phyloP scores from a whole-genome alignment of 1,140 invertebrate genomes.

The Polypedilum vanderplanki region DNA sequence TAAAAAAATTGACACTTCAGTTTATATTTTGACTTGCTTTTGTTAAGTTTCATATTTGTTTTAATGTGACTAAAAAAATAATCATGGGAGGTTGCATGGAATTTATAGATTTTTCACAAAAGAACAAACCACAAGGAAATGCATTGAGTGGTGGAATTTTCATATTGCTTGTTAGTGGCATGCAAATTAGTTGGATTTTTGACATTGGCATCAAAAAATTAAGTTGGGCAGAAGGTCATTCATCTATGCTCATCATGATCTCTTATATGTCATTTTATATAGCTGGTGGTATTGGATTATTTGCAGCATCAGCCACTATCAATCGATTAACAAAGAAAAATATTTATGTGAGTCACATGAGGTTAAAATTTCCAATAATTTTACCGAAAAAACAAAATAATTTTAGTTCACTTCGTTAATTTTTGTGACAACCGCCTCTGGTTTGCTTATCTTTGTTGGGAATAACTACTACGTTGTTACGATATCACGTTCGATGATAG shows the following conservation, averaged over 20 bases:
- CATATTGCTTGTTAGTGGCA: background rate
- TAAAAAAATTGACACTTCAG: too few species aligned
- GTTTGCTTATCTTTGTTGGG: background rate
- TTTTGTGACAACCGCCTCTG: background rate
- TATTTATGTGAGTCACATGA: slow-evolving; percentile 16
- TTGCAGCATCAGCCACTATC: background rate
- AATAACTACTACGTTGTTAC: background rate
- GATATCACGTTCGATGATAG: background rate
- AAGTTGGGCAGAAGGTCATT: background rate
- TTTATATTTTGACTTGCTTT: too few species aligned
- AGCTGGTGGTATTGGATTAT: background rate
- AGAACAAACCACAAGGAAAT: background rate
- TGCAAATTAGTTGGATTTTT: slow-evolving; percentile 18
- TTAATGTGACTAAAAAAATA: background rate
- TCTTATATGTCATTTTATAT: background rate
- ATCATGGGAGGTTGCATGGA: background rate
- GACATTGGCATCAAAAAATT: background rate
- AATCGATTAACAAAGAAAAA: background rate
- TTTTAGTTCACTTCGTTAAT: background rate
- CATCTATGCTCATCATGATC: background rate
- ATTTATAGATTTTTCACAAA: background rate
- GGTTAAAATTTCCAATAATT: background rate
- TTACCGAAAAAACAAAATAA: background rate
- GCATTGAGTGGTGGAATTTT: background rate
- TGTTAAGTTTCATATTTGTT: too few species aligned